Evolutionary conservation across 2,113 vertebrate species (phyloP).

Genomic region (Nyctereutes procyonoides): DNA sequence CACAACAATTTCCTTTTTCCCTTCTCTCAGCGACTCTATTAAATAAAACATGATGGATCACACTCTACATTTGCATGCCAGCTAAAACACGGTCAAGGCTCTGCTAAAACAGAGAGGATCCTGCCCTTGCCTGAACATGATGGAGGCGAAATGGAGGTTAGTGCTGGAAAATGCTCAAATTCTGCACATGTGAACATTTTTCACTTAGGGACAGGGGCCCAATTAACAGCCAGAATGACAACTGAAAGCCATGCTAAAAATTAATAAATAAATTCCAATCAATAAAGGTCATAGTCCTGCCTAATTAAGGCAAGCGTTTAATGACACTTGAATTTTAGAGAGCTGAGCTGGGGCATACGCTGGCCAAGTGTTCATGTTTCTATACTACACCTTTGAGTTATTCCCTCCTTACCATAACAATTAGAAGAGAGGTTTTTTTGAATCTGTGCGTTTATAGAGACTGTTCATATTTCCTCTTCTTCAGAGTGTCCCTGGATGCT

Average conservation of each 20-base stretch:
- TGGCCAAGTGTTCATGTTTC: neutral
- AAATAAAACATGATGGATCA: slow-evolving; percentile 84
- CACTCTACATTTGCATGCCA: slow-evolving; percentile 85
- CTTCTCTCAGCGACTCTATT: slow-evolving; percentile 80
- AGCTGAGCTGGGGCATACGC: neutral
- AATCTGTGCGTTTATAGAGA: neutral
- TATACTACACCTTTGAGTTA: slow-evolving; percentile 14
- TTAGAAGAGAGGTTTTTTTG: slow-evolving; percentile 30
- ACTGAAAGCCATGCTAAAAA: slow-evolving; percentile 42
- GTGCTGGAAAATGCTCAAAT: neutral
- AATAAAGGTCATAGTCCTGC: neutral
- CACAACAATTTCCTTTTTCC: slow-evolving; percentile 82
- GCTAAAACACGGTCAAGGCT: slow-evolving; percentile 72
- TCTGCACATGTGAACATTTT: neutral
- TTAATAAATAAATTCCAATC: slow-evolving; percentile 29
- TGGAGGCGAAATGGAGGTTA: slow-evolving; percentile 27
- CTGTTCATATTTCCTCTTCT: slow-evolving; percentile 32
- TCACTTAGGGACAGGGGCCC: neutral
- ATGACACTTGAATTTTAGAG: slow-evolving; percentile 28
- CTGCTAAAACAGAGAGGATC: slow-evolving; percentile 5
- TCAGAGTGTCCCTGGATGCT: neutral
- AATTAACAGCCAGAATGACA: slow-evolving; percentile 2
- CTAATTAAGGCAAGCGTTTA: slow-evolving; percentile 39
- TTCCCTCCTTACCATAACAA: slow-evolving; percentile 31
- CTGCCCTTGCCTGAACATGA: slow-evolving; percentile 50